Conservation (phyloP, 2,113 vertebrate genomes). For the Clarias macrocephalus region DNA sequence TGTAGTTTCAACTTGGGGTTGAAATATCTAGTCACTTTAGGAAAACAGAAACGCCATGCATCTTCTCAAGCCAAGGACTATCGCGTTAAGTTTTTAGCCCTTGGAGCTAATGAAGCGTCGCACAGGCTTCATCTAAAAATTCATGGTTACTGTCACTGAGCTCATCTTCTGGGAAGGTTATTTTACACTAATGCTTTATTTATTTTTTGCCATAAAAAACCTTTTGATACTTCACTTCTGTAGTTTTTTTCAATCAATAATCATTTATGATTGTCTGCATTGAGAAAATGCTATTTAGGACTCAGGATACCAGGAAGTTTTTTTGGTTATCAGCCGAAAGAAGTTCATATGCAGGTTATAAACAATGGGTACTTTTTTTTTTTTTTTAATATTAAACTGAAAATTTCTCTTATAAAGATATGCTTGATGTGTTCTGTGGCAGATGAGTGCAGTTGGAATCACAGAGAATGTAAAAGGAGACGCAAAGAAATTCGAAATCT, state of each 20-base stretch:
- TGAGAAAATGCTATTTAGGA: not conserved
- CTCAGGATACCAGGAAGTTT: not conserved
- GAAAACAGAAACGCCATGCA: not conserved
- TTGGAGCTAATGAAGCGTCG: constrained; percentile 1
- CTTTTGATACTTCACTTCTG: not conserved
- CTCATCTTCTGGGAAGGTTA: not conserved
- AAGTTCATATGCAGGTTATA: not conserved
- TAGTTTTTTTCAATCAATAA: not conserved
- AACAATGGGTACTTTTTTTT: not conserved
- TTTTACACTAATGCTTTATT: not conserved
- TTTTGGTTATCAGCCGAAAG: not conserved
- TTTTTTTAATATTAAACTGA: not conserved
- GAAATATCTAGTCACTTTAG: constrained; percentile 6
- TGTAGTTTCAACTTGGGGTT: not conserved
- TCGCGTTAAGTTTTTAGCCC: not conserved
- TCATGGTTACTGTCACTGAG: constrained; percentile 14
- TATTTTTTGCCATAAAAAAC: not conserved
- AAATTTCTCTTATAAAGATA: not conserved
- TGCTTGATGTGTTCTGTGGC: constrained; percentile 49
- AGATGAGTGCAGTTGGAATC: constrained; percentile 92
- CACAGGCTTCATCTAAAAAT: not conserved
- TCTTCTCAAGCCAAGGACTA: not conserved
- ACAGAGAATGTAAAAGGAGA: constrained; percentile 92
- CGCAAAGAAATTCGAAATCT: constrained; percentile 93
- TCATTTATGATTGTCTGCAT: not conserved